Evolutionary conservation across 2,888 invertebrate species (phyloP).

Genomic region (Athalia circularis): DNA sequence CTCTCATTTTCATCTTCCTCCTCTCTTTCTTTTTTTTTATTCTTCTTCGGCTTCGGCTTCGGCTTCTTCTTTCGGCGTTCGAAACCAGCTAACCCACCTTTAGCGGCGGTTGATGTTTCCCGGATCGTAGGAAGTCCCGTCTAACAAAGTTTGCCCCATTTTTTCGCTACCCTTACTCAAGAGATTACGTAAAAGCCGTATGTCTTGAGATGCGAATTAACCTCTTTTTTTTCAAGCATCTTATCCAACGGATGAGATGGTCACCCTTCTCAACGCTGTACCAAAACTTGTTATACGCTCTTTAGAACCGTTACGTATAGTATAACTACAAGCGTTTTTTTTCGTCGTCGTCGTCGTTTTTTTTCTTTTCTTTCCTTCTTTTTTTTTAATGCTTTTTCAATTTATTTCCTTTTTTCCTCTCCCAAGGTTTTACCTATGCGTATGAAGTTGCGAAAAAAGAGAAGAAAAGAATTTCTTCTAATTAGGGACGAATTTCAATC

Average conservation of each 20-base stretch:
- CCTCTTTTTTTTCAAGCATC: conserved; percentile 34
- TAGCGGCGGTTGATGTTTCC: conserved; percentile 6
- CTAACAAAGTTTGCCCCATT: conserved; percentile 33
- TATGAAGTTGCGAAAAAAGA: not conserved
- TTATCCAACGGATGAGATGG: conserved; percentile 20
- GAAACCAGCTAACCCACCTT: not conserved
- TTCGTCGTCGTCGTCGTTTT: no score
- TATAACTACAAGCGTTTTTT: not conserved
- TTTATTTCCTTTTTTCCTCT: no score
- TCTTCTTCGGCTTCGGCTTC: not conserved
- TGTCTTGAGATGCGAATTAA: conserved; percentile 30
- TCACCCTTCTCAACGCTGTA: not conserved
- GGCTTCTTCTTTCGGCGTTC: not conserved
- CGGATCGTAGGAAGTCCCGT: conserved; percentile 22
- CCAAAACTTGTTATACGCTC: not conserved
- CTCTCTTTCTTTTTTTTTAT: conserved; percentile 11
- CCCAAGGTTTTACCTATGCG: not conserved
- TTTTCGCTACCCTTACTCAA: conserved; percentile 23
- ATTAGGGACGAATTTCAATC: conserved; percentile 19
- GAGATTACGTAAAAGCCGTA: conserved; percentile 30
- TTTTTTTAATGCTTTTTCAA: no score
- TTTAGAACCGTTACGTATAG: not conserved
- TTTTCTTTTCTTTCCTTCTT: no score
- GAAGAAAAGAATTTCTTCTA: not conserved
- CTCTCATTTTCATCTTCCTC: conserved; percentile 6